These are phyloP conservation scores for Listrodromus nycthemerus DNA, from an alignment of 2,888 invertebrate genomes.

Conservation along the genomic window DNA sequence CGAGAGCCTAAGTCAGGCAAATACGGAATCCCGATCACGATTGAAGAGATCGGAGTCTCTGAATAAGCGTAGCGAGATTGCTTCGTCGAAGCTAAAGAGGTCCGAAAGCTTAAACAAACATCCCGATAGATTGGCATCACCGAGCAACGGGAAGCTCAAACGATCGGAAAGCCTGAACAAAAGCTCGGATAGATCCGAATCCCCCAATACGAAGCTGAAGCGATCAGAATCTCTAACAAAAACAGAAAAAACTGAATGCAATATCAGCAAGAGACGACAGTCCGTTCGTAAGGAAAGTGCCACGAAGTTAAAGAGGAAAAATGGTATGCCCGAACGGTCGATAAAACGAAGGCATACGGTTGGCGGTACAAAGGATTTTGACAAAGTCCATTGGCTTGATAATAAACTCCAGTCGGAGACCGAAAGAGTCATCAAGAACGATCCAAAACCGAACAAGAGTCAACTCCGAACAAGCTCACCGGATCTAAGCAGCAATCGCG, in stretches of 20 bases:
- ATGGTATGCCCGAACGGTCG: conserved; percentile 92
- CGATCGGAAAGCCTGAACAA: conserved; percentile 83
- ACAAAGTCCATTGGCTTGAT: conserved; percentile 87
- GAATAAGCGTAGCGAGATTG: conserved; percentile 86
- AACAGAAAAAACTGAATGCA: conserved; percentile 92
- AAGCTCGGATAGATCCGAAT: conserved; percentile 78
- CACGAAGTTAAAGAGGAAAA: conserved; percentile 90
- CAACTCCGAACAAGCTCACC: conserved; percentile 87
- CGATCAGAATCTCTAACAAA: conserved; percentile 89
- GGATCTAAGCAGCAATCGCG: conserved; percentile 85
- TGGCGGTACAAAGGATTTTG: conserved; percentile 95
- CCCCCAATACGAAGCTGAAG: conserved; percentile 85
- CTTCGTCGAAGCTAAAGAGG: conserved; percentile 86
- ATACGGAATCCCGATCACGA: conserved; percentile 83
- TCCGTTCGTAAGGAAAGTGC: conserved; percentile 85
- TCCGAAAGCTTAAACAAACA: conserved; percentile 88
- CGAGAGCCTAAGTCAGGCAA: conserved; percentile 79
- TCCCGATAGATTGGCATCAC: conserved; percentile 80
- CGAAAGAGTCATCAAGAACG: conserved; percentile 84
- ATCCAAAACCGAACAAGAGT: conserved; percentile 86
- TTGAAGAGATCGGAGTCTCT: conserved; percentile 88
- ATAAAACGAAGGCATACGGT: conserved; percentile 96
- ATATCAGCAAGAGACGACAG: conserved; percentile 89
- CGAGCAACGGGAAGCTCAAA: conserved; percentile 79
- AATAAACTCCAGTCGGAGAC: conserved; percentile 85